Evolutionary conservation across 2,888 invertebrate species (phyloP).

Genomic region (Lycocerus yunnanus): DNA sequence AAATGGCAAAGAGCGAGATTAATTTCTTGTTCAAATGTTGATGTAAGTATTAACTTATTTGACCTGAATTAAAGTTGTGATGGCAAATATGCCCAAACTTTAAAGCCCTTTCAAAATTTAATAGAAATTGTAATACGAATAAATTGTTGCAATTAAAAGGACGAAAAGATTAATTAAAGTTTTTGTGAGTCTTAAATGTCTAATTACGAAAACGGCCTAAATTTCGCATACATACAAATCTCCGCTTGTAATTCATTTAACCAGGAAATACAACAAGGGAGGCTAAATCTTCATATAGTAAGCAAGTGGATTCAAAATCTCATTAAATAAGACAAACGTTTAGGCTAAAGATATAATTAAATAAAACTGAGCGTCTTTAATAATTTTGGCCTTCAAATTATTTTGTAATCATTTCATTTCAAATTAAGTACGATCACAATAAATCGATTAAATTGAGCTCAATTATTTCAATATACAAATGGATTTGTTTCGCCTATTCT

Average conservation of each 20-base stretch:
- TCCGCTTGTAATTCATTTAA: neutral
- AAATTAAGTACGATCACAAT: neutral
- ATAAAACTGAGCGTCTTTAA: neutral
- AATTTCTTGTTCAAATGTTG: neutral
- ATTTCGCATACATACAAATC: neutral
- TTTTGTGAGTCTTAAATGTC: neutral
- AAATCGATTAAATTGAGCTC: neutral
- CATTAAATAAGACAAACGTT: neutral
- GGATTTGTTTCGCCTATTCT: neutral
- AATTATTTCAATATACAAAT: neutral
- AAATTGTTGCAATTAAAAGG: neutral
- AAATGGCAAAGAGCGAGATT: neutral
- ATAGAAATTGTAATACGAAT: neutral
- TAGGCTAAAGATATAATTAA: neutral
- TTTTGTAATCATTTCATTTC: neutral
- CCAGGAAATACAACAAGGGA: neutral
- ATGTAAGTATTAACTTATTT: neutral
- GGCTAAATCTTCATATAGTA: neutral
- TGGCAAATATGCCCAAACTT: neutral
- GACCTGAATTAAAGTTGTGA: neutral
- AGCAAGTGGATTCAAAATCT: neutral
- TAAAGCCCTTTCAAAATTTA: neutral
- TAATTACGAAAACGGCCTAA: neutral
- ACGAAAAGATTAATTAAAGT: neutral
- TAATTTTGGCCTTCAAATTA: neutral